Percentiles rank a stretch among this genome's conserved stretches.
These are phyloP conservation scores for Carduelis carduelis DNA, from an alignment of 2,797 vertebrate genomes.

Conservation along the genomic window DNA sequence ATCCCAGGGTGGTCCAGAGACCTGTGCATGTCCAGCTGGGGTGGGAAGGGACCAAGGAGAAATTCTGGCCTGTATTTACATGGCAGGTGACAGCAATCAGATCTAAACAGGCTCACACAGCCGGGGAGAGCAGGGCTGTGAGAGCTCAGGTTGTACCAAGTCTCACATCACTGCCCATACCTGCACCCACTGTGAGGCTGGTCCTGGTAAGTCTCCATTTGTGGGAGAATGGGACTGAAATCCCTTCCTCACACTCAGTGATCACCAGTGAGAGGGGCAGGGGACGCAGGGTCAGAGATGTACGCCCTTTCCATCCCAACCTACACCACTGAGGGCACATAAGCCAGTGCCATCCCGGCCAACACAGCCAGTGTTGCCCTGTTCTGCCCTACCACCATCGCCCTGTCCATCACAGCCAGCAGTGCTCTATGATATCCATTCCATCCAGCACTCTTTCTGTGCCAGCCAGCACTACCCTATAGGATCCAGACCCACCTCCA, in stretches of 20 bases:
- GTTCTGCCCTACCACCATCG: background rate
- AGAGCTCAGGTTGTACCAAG: background rate
- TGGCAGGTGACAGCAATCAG: background rate
- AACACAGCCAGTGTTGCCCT: background rate
- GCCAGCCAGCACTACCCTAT: background rate
- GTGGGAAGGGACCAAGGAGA: background rate
- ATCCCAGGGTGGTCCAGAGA: background rate
- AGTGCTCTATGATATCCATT: rapidly evolving
- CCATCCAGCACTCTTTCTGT: background rate
- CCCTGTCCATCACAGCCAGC: background rate
- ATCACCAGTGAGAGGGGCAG: background rate
- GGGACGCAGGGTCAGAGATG: background rate
- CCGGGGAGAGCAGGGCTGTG: background rate
- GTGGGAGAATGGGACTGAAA: background rate
- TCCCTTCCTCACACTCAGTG: background rate
- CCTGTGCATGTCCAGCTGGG: background rate
- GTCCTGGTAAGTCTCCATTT: background rate
- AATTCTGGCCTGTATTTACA: background rate
- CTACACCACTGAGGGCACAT: background rate
- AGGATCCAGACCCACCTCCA: background rate
- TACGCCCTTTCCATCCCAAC: background rate
- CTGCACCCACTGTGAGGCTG: background rate
- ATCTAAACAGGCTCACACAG: background rate
- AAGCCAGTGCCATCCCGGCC: background rate
- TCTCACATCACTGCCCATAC: background rate